Evolutionary conservation across 2,113 vertebrate genomes (phyloP), one percentile per base, ranked within the genome.

Genomic region (Xiphophorus couchianus): DNA sequence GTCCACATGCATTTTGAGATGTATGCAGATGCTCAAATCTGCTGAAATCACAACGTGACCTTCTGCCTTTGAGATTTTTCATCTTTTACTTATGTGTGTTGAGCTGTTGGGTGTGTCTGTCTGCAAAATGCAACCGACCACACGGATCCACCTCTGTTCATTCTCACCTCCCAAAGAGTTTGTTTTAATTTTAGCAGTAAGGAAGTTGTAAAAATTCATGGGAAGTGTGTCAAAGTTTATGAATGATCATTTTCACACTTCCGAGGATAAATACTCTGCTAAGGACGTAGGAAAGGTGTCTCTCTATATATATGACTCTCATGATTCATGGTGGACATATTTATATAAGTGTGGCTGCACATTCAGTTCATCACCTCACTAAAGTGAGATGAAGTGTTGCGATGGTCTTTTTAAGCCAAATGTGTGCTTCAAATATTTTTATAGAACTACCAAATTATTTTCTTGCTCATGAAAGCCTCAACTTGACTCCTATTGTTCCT

Each of bases 181-280:
- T 33, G 12, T 60, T 35, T 60, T 58, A 35, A 35, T n/a, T 48
- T 35, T 11, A 58, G 12, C 48, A 5, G 29, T 58, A n/a, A 19
- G 6, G 48, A 22, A 58, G n/a, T 13, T 3, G 25, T 60, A 60
- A 31, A 60, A 70, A 70, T 60, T n/a, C 7, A 71, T 39, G 4
- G 3, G 31, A 71, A 61, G 33, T 39, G 33, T 61, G n/a, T 72
- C 28, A 73, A 73, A 31, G 61, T 63, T 73, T n/a, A 64, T 28
- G 48, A 63, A 48, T 30, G 17, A 42, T 30, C 1, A 15, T 48
- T 44, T 73, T 73, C 29, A n/a, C 61, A 63, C 60, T 10, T 44
- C 62, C 15, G 19, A 62, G 17, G 37, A 31, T 63, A 39, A 44
- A 12, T 39, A 39, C n/a, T 25, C 10, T 31, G 5, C 25, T 31